A percentile compares a stretch with the other conserved stretches of the same genome.
Evolutionary conservation across 2,888 invertebrate genomes (phyloP).

Genomic region (Hipparchia sbordonii): DNA sequence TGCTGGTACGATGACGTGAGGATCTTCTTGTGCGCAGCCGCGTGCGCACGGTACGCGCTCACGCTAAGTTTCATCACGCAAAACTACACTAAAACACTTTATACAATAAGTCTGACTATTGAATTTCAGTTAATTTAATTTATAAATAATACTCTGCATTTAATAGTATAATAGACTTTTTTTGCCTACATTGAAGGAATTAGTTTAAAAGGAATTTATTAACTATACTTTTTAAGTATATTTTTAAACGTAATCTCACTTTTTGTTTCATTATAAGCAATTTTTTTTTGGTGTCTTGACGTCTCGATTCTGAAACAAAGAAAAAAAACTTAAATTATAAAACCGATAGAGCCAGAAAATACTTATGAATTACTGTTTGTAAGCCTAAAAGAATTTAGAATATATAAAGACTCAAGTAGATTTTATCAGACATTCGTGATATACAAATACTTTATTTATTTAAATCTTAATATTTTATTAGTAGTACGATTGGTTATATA

Average conservation of each 20-base stretch:
- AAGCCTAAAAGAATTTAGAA: no score
- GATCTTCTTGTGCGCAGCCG: constrained; percentile 94
- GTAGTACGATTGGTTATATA: no score
- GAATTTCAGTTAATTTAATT: neutral
- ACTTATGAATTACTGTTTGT: no score
- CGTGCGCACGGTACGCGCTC: constrained; percentile 94
- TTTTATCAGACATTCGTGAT: no score
- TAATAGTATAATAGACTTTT: neutral
- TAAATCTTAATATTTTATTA: no score
- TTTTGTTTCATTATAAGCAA: neutral
- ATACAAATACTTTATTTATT: no score
- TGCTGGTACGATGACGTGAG: constrained; percentile 90
- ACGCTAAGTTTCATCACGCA: constrained; percentile 91
- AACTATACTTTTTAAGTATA: neutral
- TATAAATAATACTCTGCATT: neutral
- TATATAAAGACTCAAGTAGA: no score
- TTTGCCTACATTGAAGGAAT: neutral
- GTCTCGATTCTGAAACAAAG: constrained; percentile 8
- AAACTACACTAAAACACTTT: constrained; percentile 3
- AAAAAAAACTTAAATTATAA: no score
- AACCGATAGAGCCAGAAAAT: no score
- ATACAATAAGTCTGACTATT: neutral
- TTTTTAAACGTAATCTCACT: constrained; percentile 4
- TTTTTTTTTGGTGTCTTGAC: neutral
- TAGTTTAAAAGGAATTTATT: neutral